Evolutionary conservation across 2,113 vertebrate genomes (phyloP).

Genomic region (Onychorhynchus coronatus): DNA sequence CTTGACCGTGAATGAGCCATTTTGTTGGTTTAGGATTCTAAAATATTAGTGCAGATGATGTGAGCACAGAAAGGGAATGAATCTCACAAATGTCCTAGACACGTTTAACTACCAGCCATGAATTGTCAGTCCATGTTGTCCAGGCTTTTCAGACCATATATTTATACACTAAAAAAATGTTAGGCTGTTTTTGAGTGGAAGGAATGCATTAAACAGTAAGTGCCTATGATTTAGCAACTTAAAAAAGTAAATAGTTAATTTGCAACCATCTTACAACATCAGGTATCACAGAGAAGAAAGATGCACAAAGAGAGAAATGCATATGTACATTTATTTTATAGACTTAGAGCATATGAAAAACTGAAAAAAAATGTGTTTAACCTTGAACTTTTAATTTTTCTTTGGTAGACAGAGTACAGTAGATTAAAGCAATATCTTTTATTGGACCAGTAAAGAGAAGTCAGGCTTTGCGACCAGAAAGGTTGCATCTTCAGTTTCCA

Average conservation of each 20-base stretch:
- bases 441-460: slow-evolving; percentile 40
- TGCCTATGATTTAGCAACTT: not conserved
- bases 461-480: slow-evolving; percentile 50
- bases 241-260: not conserved
- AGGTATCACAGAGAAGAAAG: not conserved
- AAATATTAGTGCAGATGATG: not conserved
- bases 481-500: slow-evolving; percentile 52
- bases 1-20: not conserved
- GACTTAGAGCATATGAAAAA: not conserved
- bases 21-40: not conserved
- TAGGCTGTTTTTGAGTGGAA: not conserved
- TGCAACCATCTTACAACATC: not conserved
- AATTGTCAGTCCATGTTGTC: not conserved
- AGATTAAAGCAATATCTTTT: slow-evolving; percentile 60
- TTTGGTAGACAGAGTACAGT: slow-evolving; percentile 20
- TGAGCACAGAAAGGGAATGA: not conserved
- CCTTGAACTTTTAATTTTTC: slow-evolving; percentile 42
- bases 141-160: not conserved
- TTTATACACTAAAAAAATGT: not conserved
- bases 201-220: not conserved
- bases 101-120: rapidly evolving
- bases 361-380: not conserved
- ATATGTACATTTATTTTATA: not conserved
- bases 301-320: not conserved
- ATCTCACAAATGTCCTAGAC: not conserved